Base-by-base conservation (phyloP, 2,797 vertebrate genomes). In the Sebastes wilsoni region DNA sequence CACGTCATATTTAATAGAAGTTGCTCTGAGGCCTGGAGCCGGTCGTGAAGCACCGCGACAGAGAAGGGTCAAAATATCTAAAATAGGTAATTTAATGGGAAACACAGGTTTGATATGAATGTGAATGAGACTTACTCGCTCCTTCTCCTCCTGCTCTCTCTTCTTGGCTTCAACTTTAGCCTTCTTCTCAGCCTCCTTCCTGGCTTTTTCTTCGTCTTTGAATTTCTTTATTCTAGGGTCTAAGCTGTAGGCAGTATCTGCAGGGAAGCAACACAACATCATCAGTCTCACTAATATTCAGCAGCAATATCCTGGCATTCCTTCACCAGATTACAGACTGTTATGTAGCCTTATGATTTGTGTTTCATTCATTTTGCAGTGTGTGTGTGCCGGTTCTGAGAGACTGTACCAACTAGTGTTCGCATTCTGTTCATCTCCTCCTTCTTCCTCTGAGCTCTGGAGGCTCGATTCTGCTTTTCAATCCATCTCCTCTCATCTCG, bases 371-470 rank as follows among this genome's bases (percentile, higher is more conserved):
- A 13, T 59, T 1, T 2, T 27, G 54, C 5, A 6, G 71, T 62
- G 76, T 71, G 81, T 56, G 66, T 46, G 70, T 52, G 38, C 8
- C 8, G 23, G 68, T n/a, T 75, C 69, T 80, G 62, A 25, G 28
- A 66, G 80, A 61, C 82, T 88, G 81, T 95, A 99, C 99, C 99
- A 87, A 99, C 98, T 88, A 99, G 95, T 54, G 97, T 98, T 90
- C 99, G 96, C 91, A 99, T 97, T 92, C 99, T 96, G 93, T 97
- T 98, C 98, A 99, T 99, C 94, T 99, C 99, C 92, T 99, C 99
- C 93, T 99, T 99, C 92, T 99, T 99, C 71, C 99, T 97, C 89
- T 98, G 92, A 8, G 96, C 97, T 88, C 99, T 95, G 61, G 98
- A 97, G 20, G 97, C 98, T 90, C 97, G 96, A 84, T 99, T 99